Conservation (phyloP, 2,113 vertebrate species). For the Corythornis cristatus region DNA sequence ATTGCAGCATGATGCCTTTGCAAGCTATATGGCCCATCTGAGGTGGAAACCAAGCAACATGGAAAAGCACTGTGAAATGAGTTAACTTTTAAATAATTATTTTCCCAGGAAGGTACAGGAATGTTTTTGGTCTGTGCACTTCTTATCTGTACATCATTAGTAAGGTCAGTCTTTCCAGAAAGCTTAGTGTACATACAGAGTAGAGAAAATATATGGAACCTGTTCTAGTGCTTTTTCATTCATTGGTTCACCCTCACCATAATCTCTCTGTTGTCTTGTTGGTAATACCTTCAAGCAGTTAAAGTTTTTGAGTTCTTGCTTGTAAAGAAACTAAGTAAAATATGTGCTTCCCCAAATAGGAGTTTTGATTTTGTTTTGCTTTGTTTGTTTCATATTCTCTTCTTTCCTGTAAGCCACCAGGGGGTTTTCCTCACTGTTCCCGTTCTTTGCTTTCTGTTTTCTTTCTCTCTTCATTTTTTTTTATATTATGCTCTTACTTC, state of each 20-base stretch:
- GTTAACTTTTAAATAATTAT: background rate
- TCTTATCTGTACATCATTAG: background rate
- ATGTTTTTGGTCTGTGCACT: background rate
- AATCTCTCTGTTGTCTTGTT: background rate
- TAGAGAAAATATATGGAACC: background rate
- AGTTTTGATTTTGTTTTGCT: background rate
- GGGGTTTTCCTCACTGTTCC: background rate
- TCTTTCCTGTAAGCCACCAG: background rate
- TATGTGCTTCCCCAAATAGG: background rate
- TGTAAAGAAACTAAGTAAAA: background rate
- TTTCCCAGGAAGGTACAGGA: background rate
- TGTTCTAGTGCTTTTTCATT: background rate
- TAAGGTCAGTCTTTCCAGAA: background rate
- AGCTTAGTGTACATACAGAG: background rate
- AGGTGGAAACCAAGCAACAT: background rate
- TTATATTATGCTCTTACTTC: background rate
- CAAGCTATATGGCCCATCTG: background rate
- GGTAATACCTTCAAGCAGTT: background rate
- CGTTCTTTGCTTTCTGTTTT: background rate
- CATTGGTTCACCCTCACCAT: background rate
- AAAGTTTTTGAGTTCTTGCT: background rate
- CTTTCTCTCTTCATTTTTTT: background rate
- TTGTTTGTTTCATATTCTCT: background rate
- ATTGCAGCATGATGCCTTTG: background rate
- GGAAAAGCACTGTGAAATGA: constrained; percentile 10